Percentiles rank a stretch among this genome's conserved stretches.
Evolutionary conservation across 2,113 vertebrate genomes (phyloP).

Genomic region (Archocentrus centrarchus): DNA sequence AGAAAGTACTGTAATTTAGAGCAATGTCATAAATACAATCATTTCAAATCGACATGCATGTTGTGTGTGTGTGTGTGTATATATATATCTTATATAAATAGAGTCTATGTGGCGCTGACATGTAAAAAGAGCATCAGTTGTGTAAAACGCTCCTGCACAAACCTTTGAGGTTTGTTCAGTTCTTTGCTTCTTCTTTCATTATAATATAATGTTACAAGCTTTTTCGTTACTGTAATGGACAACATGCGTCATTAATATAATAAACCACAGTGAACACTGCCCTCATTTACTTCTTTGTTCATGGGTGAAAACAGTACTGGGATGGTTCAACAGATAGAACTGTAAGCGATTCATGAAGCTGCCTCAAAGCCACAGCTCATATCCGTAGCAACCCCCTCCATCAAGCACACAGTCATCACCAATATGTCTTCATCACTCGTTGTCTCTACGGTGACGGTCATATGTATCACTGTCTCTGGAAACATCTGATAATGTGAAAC

Average conservation of each 20-base stretch:
- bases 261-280: background rate
- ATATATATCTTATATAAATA: background rate
- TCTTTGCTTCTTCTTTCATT: background rate
- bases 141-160: background rate
- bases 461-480: fast-evolving
- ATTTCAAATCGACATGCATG: fast-evolving
- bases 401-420: background rate
- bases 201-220: background rate
- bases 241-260: conserved; percentile 28
- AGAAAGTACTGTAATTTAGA: background rate
- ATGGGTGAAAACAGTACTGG: background rate
- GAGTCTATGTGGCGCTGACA: background rate
- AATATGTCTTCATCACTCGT: background rate
- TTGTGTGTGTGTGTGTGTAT: background rate
- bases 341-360: background rate
- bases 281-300: background rate
- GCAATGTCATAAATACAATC: fast-evolving
- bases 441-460: fast-evolving
- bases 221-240: background rate
- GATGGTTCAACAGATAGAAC: background rate
- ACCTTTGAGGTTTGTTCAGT: background rate
- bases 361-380: conserved; percentile 50
- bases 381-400: conserved; percentile 12
- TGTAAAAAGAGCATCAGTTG: background rate
- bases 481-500: conserved; percentile 15